These are phyloP conservation scores for Oconnorella tubifera DNA, from an alignment of 2,888 invertebrate species.

Conservation along the genomic window DNA sequence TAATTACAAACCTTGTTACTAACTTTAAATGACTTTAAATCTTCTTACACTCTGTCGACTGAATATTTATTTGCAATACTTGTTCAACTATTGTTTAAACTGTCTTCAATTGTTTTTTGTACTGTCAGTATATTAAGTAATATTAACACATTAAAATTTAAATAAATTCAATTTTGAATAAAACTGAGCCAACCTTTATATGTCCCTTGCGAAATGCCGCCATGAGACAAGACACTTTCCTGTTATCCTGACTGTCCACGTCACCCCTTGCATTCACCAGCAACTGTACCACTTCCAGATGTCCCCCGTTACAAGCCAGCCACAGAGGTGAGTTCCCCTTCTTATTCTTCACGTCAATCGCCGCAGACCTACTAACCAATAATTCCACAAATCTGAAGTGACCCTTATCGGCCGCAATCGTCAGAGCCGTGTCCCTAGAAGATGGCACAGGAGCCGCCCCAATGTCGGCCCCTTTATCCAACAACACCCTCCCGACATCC, in stretches of 20 bases:
- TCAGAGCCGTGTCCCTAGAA: slow-evolving; percentile 94
- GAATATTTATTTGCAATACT: no score
- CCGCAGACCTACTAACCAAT: slow-evolving; percentile 67
- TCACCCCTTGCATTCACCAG: slow-evolving; percentile 85
- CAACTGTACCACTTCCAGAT: slow-evolving; percentile 92
- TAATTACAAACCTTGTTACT: no score
- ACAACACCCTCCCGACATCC: slow-evolving; percentile 89
- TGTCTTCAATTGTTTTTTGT: no score
- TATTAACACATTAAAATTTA: no score
- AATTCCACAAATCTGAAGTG: slow-evolving; percentile 74
- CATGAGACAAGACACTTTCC: slow-evolving; percentile 96
- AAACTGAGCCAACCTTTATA: no score
- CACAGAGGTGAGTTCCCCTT: slow-evolving; percentile 98
- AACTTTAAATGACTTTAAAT: no score
- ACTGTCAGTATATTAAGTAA: no score
- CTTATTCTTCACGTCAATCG: slow-evolving; percentile 96
- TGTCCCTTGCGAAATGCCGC: slow-evolving; percentile 85
- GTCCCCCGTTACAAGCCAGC: slow-evolving; percentile 92
- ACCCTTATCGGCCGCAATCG: slow-evolving; percentile 99
- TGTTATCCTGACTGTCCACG: slow-evolving; percentile 96
- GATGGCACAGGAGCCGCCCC: slow-evolving; percentile 98
- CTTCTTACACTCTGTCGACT: no score
- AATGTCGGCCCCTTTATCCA: slow-evolving; percentile 96
- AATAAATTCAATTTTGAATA: no score
- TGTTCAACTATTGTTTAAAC: no score